Conservation (phyloP, 1,140 invertebrate species). For the Lordiphosa mommai region DNA sequence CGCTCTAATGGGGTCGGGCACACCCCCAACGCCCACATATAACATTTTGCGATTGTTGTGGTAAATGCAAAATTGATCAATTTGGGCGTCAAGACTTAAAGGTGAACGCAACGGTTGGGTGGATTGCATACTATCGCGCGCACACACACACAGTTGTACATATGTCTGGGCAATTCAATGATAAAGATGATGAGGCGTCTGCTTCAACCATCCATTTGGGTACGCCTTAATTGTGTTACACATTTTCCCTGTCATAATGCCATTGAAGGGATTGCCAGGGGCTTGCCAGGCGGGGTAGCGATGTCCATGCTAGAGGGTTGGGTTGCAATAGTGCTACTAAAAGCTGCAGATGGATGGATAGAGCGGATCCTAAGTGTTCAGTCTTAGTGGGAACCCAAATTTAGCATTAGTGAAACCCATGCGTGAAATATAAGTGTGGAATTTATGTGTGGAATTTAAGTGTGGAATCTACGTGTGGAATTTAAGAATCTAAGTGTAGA, state of each 20-base stretch:
- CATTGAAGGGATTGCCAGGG: constrained; percentile 4
- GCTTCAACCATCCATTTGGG: constrained; percentile 1
- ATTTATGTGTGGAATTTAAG: no score
- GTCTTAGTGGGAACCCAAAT: no score
- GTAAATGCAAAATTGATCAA: constrained; percentile 66
- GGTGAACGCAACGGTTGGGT: background rate
- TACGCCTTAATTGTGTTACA: constrained; percentile 52
- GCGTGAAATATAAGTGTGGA: no score
- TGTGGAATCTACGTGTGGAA: no score
- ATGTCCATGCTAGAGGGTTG: no score
- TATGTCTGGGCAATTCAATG: background rate
- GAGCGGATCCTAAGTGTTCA: no score
- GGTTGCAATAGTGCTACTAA: no score
- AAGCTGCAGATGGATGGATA: no score
- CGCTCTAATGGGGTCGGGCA: constrained; percentile 45
- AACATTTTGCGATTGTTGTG: constrained; percentile 41
- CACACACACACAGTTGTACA: no score
- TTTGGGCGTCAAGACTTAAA: constrained; percentile 33
- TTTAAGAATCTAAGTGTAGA: no score
- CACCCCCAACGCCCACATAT: constrained; percentile 1
- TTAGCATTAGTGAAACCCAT: no score
- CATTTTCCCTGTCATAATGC: constrained; percentile 33
- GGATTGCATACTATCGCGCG: no score
- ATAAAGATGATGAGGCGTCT: background rate
- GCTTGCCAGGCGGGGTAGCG: background rate